Percentiles rank a stretch among this genome's conserved stretches.
These are phyloP conservation scores for Chaetogeoica ovagalla DNA, from an alignment of 2,888 invertebrate genomes.

Conservation along the genomic window DNA sequence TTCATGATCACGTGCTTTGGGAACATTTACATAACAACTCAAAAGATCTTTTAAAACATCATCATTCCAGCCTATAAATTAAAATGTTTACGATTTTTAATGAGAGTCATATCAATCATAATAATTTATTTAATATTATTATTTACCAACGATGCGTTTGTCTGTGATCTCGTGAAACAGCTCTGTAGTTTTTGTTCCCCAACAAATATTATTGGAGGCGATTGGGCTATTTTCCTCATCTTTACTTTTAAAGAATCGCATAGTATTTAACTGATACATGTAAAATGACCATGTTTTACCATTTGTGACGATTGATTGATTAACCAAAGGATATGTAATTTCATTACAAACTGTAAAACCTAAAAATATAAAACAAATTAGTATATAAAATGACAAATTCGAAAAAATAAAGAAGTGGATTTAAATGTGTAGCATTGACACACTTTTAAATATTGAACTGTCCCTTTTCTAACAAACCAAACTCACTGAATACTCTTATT, in stretches of 20 bases:
- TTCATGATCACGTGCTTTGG: conserved; percentile 66
- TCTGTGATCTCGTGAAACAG: conserved; percentile 73
- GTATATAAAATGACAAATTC: neutral
- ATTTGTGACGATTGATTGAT: conserved; percentile 86
- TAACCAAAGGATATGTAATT: conserved; percentile 84
- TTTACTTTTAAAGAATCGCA: conserved; percentile 68
- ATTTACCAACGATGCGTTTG: conserved; percentile 67
- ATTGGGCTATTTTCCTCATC: conserved; percentile 69
- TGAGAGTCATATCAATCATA: neutral
- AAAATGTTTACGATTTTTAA: neutral
- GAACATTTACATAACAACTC: conserved; percentile 73
- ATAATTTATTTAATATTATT: neutral
- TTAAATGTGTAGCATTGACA: neutral
- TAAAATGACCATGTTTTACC: conserved; percentile 85
- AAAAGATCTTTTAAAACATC: conserved; percentile 74
- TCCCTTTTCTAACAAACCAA: no score
- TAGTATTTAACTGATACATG: conserved; percentile 90
- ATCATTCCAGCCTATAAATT: conserved; percentile 73
- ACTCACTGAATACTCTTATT: no score
- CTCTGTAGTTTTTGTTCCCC: conserved; percentile 72
- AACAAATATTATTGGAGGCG: conserved; percentile 70
- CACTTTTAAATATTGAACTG: no score
- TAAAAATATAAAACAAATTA: conserved; percentile 39
- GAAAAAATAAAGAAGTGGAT: neutral
- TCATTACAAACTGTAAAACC: conserved; percentile 89